Percentiles rank a stretch among this genome's conserved stretches.
phyloP scores from a whole-genome alignment of 1,140 invertebrate species.

The Homarus americanus region DNA sequence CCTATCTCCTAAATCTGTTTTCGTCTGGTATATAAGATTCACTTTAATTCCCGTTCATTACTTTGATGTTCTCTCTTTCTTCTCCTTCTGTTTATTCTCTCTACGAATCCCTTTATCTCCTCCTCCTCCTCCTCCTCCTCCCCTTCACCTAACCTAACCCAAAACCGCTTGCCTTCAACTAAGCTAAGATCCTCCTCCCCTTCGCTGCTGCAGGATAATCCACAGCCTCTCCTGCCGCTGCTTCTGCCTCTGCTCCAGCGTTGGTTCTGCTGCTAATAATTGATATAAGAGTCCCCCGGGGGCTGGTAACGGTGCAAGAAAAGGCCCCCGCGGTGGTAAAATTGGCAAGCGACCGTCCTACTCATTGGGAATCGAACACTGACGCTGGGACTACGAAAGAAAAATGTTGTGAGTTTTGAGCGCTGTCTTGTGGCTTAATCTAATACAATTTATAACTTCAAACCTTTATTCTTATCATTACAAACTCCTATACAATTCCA shows the following conservation, averaged over 20 bases:
- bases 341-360: not conserved
- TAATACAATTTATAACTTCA: no score
- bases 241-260: not conserved
- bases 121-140: not conserved
- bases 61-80: no score
- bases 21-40: no score
- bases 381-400: not conserved
- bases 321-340: not conserved
- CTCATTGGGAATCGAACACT: conserved; percentile 10
- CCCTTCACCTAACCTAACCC: not conserved
- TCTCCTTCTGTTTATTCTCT: not conserved
- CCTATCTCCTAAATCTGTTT: no score
- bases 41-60: no score
- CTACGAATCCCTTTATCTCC: not conserved
- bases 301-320: not conserved
- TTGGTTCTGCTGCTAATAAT: not conserved
- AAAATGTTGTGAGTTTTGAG: not conserved
- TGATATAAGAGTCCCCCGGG: conserved; percentile 4
- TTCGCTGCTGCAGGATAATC: not conserved
- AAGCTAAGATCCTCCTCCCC: no score
- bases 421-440: not conserved
- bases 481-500: no score
- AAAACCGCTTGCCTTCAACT: no score
- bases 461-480: no score
- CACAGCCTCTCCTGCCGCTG: not conserved